A percentile compares a stretch with the other conserved stretches of the same genome.
phyloP scores from a whole-genome alignment of 2,113 vertebrate genomes.

The Cacatua alba region DNA sequence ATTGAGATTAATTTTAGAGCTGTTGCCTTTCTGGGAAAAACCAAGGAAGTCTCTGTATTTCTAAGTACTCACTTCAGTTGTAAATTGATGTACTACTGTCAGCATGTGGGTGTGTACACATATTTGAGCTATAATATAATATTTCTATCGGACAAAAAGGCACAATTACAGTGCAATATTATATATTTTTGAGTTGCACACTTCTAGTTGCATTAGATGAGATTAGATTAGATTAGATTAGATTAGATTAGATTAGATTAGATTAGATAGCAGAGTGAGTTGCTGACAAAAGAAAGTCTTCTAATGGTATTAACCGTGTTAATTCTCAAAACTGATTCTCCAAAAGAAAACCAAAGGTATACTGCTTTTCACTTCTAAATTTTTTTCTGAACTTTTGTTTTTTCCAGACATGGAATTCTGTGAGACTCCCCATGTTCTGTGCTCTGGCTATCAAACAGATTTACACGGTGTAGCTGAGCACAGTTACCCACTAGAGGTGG shows the following conservation, averaged over 20 bases:
- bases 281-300: neutral
- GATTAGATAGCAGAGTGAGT: neutral
- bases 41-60: neutral
- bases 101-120: neutral
- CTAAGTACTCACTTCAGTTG: neutral
- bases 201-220: neutral
- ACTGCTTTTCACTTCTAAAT: neutral
- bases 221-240: neutral
- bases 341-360: neutral
- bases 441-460: constrained; percentile 86
- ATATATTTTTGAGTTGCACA: neutral
- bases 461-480: constrained; percentile 79
- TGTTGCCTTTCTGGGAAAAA: neutral
- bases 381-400: constrained; percentile 38
- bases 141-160: neutral
- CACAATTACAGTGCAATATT: neutral
- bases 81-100: neutral
- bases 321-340: neutral
- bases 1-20: neutral
- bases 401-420: constrained; percentile 90
- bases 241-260: neutral
- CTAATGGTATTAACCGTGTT: neutral
- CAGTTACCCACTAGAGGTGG: constrained; percentile 87
- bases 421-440: constrained; percentile 85
- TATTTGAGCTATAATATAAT: neutral